A percentile compares a stretch with the other conserved stretches of the same genome.
Evolutionary conservation across 2,797 vertebrate genomes (phyloP).

Genomic region (Crax fasciolata): DNA sequence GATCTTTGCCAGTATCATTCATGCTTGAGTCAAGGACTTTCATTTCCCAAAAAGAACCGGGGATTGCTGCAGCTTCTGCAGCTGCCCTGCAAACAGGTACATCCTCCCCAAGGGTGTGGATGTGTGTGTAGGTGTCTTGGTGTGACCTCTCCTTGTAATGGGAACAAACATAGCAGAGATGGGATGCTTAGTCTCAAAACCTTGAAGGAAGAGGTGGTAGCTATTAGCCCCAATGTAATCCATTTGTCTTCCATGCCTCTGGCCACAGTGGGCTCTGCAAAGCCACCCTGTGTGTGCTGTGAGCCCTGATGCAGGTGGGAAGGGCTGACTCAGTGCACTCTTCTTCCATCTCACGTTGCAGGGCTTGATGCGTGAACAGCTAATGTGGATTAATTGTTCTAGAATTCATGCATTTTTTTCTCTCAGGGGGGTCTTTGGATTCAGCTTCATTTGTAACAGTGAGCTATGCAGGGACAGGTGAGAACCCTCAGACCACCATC

Average conservation of each 20-base stretch:
- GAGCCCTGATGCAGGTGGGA: not conserved
- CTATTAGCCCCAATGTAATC: not conserved
- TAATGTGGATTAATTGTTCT: not conserved
- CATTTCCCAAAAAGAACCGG: constrained; percentile 66
- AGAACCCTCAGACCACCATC: fast-evolving
- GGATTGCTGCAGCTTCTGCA: constrained; percentile 61
- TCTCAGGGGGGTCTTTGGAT: not conserved
- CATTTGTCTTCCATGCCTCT: not conserved
- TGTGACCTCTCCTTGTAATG: not conserved
- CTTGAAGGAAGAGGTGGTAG: not conserved
- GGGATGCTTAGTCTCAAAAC: not conserved
- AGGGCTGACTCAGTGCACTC: not conserved
- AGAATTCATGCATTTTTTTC: not conserved
- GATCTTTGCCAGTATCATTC: constrained; percentile 73
- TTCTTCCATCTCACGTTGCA: not conserved
- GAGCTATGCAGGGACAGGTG: not conserved
- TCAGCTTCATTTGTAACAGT: not conserved
- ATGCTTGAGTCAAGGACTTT: constrained; percentile 77
- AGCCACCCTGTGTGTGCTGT: not conserved
- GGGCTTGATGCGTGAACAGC: not conserved
- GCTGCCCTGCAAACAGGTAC: constrained; percentile 25
- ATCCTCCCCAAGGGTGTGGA: constrained; percentile 4
- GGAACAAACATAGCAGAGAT: not conserved
- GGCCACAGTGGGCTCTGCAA: not conserved
- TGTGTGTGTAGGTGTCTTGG: not conserved